Evolutionary conservation across 2,888 invertebrate genomes (phyloP).

Genomic region (Drosophila maculinotata): DNA sequence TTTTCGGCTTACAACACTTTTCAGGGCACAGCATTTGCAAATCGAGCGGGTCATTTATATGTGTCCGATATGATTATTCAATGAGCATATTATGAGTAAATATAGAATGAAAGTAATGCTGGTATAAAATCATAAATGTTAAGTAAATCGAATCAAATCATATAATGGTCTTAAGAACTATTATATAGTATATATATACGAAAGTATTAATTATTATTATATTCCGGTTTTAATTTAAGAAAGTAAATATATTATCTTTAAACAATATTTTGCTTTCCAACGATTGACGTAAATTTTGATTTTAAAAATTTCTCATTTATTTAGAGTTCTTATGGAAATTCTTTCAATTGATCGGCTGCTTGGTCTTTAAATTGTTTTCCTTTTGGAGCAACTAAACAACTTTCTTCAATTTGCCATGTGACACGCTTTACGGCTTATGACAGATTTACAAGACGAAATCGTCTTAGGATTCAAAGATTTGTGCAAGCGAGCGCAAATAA

Average conservation of each 20-base stretch:
- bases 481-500: conserved; percentile 57
- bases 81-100: background rate
- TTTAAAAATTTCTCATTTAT: background rate
- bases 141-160: background rate
- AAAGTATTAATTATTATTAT: too few species aligned
- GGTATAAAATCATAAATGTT: background rate
- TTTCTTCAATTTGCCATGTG: conserved; percentile 83
- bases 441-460: conserved; percentile 76
- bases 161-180: too few species aligned
- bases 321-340: background rate
- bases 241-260: background rate
- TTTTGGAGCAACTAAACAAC: conserved; percentile 25
- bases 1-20: conserved; percentile 47
- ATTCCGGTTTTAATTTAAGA: too few species aligned
- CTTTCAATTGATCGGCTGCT: background rate
- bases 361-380: conserved; percentile 6
- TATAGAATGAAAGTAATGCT: background rate
- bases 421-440: conserved; percentile 84
- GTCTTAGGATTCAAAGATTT: conserved; percentile 64
- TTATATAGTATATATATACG: too few species aligned
- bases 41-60: conserved; percentile 11
- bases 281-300: too few species aligned
- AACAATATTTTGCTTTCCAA: too few species aligned
- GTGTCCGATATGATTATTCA: background rate
- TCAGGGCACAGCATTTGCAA: conserved; percentile 25